Percentiles rank a stretch among this genome's conserved stretches.
These are phyloP conservation scores for Phataginus tetradactyla DNA, from an alignment of 2,797 vertebrate species.

Conservation along the genomic window DNA sequence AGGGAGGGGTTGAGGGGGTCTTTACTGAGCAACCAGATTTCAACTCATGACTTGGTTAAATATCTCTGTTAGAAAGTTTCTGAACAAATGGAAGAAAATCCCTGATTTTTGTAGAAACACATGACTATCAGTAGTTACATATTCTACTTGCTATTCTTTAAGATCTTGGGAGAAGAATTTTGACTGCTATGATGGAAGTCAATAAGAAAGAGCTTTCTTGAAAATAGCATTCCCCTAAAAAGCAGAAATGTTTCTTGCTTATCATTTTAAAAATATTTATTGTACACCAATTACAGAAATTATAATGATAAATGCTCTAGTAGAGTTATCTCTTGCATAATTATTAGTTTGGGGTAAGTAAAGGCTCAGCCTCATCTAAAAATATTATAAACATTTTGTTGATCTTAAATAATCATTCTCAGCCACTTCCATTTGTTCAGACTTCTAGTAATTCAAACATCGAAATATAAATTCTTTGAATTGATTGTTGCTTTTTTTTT, in stretches of 20 bases:
- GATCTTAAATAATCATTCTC: slow-evolving; percentile 35
- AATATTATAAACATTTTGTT: slow-evolving; percentile 50
- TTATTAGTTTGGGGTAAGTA: slow-evolving; percentile 41
- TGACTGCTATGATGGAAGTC: background rate
- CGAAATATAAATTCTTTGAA: slow-evolving; percentile 44
- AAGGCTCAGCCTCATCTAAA: slow-evolving; percentile 15
- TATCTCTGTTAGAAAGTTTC: background rate
- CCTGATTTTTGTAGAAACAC: slow-evolving; percentile 21
- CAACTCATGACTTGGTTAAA: slow-evolving; percentile 44
- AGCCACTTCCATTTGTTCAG: slow-evolving; percentile 40
- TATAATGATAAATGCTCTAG: background rate
- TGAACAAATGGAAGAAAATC: slow-evolving; percentile 46
- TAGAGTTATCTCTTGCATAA: slow-evolving; percentile 9
- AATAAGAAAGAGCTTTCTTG: slow-evolving; percentile 12
- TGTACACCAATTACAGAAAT: background rate
- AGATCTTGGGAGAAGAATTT: slow-evolving; percentile 17
- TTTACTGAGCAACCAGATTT: slow-evolving; percentile 33
- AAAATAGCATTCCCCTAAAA: slow-evolving; percentile 40
- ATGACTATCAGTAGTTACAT: background rate
- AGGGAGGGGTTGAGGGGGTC: too few species aligned
- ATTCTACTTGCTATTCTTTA: slow-evolving; percentile 42
- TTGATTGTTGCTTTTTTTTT: slow-evolving; percentile 38
- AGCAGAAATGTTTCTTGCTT: slow-evolving; percentile 29
- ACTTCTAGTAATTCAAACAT: slow-evolving; percentile 25
- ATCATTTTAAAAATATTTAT: slow-evolving; percentile 21